Base-by-base conservation (phyloP, 2,113 vertebrate genomes). In the Gambusia holbrooki region DNA sequence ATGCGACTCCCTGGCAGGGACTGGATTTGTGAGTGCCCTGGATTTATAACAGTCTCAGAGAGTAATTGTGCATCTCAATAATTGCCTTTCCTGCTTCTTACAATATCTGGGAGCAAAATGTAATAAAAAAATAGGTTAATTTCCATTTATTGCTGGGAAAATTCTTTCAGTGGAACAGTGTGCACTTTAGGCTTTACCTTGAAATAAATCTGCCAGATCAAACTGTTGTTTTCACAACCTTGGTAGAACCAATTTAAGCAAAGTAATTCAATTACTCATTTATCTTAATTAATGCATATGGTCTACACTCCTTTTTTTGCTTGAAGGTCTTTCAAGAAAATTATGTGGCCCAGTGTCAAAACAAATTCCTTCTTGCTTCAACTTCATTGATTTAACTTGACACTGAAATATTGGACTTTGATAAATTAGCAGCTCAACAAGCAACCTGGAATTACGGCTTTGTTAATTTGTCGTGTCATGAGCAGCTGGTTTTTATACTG, bases 381-480 rank as follows among this genome's bases (percentile, higher is more conserved):
- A 76, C 75, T 77, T 71, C 28, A 62, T 72, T 77, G 68, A 81
- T 87, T 84, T 45, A 80, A 81, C 69, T 84, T 82, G 77, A 86
- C 89, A 85, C 86, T 88, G 83, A 90, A 90, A 86, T 89, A 89
- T 87, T 91, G 79, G 90, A 77, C 80, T 58, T 90, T 30, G 88
- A 89, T 86, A 89, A 89, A 90, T 87, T 2, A 89, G 74, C 69
- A 80, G 83, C 77, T 27, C 5, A 68, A 90, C 86, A 84, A 73
- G 64, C 71, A 80, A 87, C 84, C 84, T 84, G 88, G 83, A 93
- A 85, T 84, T 80, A 85, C 63, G 5, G n/a, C 72, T 76, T 65
- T 29, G 73, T 74, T 89, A 89, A 37, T 90, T 79, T 83, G 66
- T 78, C 73, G 54, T 71, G 65, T 73, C 51, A 37, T 68, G 69